Percentiles rank a stretch among this genome's conserved stretches.
Evolutionary conservation across 2,888 invertebrate genomes (phyloP).

Genomic region (Exephanes ischioxanthus): DNA sequence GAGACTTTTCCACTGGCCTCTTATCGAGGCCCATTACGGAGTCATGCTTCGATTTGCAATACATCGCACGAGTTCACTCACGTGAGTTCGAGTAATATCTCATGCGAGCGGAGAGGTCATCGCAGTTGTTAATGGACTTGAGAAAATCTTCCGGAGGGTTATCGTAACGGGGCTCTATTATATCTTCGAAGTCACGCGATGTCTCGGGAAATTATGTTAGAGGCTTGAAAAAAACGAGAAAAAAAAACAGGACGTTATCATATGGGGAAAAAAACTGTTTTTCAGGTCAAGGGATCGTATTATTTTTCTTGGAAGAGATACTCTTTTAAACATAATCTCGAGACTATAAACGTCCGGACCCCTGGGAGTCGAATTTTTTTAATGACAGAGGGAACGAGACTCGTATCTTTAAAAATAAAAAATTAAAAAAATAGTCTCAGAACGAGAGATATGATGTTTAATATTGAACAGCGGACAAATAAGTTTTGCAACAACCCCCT

Average conservation of each 20-base stretch:
- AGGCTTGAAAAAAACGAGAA: not conserved
- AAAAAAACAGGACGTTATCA: not conserved
- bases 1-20: slow-evolving; percentile 61
- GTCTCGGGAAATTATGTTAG: slow-evolving; percentile 44
- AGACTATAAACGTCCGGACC: not conserved
- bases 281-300: slow-evolving; percentile 39
- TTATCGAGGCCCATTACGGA: slow-evolving; percentile 30
- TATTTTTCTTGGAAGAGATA: not conserved
- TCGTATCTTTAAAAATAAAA: not conserved
- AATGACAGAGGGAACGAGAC: not conserved
- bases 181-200: slow-evolving; percentile 58
- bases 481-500: slow-evolving; percentile 44
- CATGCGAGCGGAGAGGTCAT: slow-evolving; percentile 56
- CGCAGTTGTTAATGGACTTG: slow-evolving; percentile 39
- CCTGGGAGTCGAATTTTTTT: not conserved
- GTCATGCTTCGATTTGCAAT: slow-evolving; percentile 48
- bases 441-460: slow-evolving; percentile 42
- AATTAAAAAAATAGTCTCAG: not conserved
- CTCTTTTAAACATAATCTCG: not conserved
- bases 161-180: slow-evolving; percentile 35
- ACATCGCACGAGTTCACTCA: slow-evolving; percentile 81
- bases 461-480: slow-evolving; percentile 17
- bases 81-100: slow-evolving; percentile 77
- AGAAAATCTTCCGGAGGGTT: slow-evolving; percentile 48
- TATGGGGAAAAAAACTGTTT: not conserved